Conservation (phyloP, 2,888 invertebrate genomes). For the Eristalinus sepulchralis region DNA sequence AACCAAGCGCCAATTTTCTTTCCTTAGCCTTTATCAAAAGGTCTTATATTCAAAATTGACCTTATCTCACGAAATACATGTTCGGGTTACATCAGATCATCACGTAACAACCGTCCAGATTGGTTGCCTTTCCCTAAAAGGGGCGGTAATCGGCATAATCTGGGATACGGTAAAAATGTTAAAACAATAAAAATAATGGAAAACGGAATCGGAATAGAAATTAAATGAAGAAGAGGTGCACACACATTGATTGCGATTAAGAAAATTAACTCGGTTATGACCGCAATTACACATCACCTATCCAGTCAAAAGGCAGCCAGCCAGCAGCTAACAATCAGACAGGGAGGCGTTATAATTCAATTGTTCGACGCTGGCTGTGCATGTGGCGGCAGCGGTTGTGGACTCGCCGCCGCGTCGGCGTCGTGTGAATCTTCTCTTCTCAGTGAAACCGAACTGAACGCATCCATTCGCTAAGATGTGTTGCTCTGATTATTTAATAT, state of each 20-base stretch:
- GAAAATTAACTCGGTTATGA: constrained; percentile 60
- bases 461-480: constrained; percentile 37
- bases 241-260: constrained; percentile 52
- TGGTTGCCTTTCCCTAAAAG: not conserved
- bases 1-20: no score
- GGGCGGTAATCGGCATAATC: not conserved
- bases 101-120: not conserved
- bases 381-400: not conserved
- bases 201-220: constrained; percentile 5
- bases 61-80: not conserved
- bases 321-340: constrained; percentile 11
- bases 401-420: not conserved
- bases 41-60: not conserved
- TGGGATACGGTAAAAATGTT: not conserved
- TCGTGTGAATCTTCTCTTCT: constrained; percentile 46
- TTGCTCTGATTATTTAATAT: constrained; percentile 53
- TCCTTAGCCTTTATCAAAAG: not conserved
- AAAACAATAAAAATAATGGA: constrained; percentile 42
- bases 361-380: constrained; percentile 17
- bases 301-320: not conserved
- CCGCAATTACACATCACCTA: constrained; percentile 55
- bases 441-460: constrained; percentile 58
- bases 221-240: constrained; percentile 9
- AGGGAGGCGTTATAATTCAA: constrained; percentile 47
- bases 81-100: not conserved